A percentile compares a stretch with the other conserved stretches of the same genome.
These are phyloP conservation scores for Platycheirus rosarum DNA, from an alignment of 2,888 invertebrate species.

Conservation along the genomic window DNA sequence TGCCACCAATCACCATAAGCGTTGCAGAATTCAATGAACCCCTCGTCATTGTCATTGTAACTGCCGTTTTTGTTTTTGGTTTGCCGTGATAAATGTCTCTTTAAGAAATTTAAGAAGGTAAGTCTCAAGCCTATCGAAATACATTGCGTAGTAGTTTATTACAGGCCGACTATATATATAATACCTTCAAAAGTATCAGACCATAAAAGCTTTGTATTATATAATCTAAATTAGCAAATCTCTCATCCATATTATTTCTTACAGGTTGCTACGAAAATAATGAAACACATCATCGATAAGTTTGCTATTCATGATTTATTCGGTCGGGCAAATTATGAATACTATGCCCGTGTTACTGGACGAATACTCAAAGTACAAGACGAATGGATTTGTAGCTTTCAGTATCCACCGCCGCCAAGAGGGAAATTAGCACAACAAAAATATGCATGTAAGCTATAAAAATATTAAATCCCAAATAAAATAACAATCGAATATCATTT, in stretches of 20 bases:
- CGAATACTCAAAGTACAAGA: constrained; percentile 95
- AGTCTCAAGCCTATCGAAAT: no score
- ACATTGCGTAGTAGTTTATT: no score
- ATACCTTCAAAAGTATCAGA: no score
- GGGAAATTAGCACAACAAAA: constrained; percentile 87
- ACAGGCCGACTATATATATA: no score
- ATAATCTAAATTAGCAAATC: neutral
- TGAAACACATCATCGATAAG: constrained; percentile 98
- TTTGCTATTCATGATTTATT: constrained; percentile 98
- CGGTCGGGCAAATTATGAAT: constrained; percentile 96
- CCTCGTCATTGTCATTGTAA: no score
- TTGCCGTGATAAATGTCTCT: no score
- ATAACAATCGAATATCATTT: constrained; percentile 13
- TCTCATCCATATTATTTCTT: neutral
- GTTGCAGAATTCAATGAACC: no score
- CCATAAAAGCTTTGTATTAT: neutral
- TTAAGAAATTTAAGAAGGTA: no score
- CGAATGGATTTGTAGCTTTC: constrained; percentile 97
- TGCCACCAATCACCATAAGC: no score
- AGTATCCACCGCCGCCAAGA: constrained; percentile 90
- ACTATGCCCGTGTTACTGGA: constrained; percentile 96
- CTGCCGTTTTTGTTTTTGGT: no score
- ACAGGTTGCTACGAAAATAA: constrained; percentile 97
- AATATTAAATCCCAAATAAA: neutral
- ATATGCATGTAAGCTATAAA: constrained; percentile 85